These are phyloP conservation scores for Cherax destructor DNA, from an alignment of 1,140 invertebrate genomes.

Conservation along the genomic window DNA sequence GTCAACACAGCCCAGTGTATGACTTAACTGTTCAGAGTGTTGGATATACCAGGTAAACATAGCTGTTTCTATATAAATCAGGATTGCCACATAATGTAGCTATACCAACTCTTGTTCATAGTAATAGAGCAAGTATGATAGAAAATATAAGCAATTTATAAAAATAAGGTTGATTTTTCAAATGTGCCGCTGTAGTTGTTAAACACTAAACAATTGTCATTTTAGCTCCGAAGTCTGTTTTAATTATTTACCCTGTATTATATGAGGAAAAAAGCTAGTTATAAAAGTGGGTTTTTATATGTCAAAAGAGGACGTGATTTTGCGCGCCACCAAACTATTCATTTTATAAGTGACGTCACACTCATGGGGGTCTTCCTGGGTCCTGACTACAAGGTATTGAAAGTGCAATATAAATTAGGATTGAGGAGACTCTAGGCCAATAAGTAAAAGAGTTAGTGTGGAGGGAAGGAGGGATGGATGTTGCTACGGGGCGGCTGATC, in stretches of 20 bases:
- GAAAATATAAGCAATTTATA: too few species aligned
- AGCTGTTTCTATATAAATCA: too few species aligned
- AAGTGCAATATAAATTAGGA: constrained; percentile 9
- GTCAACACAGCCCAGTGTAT: too few species aligned
- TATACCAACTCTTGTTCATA: too few species aligned
- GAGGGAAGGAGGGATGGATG: not conserved
- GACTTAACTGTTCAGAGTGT: too few species aligned
- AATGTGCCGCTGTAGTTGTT: not conserved
- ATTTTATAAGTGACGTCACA: constrained; percentile 17
- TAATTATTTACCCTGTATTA: too few species aligned
- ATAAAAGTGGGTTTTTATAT: too few species aligned
- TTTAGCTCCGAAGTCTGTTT: not conserved
- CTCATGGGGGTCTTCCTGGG: constrained; percentile 13
- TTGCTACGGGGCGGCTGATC: not conserved
- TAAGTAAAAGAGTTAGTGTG: not conserved
- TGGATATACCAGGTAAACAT: too few species aligned
- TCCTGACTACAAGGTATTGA: constrained; percentile 5
- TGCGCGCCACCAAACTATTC: not conserved
- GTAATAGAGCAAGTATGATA: too few species aligned
- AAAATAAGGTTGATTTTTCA: not conserved
- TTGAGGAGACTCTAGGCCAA: not conserved
- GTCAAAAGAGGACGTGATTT: not conserved
- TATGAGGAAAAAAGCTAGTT: too few species aligned
- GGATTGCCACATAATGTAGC: too few species aligned
- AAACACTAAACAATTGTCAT: not conserved